These are phyloP conservation scores for Cremastinae sp. DNA, from an alignment of 2,888 invertebrate species.

Conservation along the genomic window DNA sequence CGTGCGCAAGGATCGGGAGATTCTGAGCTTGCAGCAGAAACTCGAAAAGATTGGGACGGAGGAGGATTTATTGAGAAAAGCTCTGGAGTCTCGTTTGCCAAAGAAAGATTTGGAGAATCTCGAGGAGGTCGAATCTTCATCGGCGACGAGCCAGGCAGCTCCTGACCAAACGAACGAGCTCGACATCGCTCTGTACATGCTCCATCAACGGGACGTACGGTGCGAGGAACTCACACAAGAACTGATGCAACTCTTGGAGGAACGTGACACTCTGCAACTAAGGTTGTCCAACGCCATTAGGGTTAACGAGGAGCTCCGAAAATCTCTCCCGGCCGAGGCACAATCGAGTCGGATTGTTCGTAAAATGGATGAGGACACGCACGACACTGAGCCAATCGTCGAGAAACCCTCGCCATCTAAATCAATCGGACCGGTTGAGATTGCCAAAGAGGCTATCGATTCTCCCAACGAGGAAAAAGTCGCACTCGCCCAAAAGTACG, in stretches of 20 bases:
- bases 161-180: constrained; percentile 81
- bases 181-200: constrained; percentile 90
- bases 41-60: constrained; percentile 84
- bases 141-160: constrained; percentile 27
- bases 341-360: constrained; percentile 40
- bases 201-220: constrained; percentile 92
- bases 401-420: constrained; percentile 73
- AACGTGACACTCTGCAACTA: constrained; percentile 91
- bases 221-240: constrained; percentile 94
- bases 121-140: constrained; percentile 20
- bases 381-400: constrained; percentile 64
- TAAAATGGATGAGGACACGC: constrained; percentile 46
- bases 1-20: constrained; percentile 87
- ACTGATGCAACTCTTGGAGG: constrained; percentile 90
- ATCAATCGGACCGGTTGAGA: constrained; percentile 75
- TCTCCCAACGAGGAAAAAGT: constrained; percentile 73
- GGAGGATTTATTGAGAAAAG: constrained; percentile 81
- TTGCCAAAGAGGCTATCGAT: constrained; percentile 77
- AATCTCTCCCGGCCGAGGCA: constrained; percentile 37
- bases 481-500: constrained; percentile 78
- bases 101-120: constrained; percentile 40
- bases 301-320: constrained; percentile 85
- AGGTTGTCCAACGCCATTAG: constrained; percentile 91
- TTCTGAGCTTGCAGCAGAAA: constrained; percentile 86
- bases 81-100: constrained; percentile 67